phyloP scores from a whole-genome alignment of 2,113 vertebrate genomes.

The Podocnemis expansa region DNA sequence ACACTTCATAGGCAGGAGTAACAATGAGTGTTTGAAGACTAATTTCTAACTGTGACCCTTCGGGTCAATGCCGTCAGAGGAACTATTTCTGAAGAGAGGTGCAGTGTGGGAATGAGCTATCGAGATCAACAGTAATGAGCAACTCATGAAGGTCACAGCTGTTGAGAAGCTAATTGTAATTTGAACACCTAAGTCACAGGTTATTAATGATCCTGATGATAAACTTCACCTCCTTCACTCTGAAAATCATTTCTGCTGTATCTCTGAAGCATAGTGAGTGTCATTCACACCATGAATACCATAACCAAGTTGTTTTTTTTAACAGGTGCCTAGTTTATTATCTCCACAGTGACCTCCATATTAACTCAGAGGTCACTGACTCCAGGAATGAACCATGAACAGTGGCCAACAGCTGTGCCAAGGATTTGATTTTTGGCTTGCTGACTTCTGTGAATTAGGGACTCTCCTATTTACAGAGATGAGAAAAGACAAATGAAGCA shows the following conservation, averaged over 20 bases:
- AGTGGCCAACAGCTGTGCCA: neutral
- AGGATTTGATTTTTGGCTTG: neutral
- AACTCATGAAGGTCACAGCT: slow-evolving; percentile 64
- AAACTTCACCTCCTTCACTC: slow-evolving; percentile 17
- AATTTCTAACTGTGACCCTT: slow-evolving; percentile 18
- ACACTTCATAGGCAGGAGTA: neutral
- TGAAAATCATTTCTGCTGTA: slow-evolving; percentile 9
- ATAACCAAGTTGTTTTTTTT: neutral
- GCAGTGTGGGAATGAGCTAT: slow-evolving; percentile 1
- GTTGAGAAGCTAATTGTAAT: slow-evolving; percentile 65
- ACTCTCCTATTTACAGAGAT: neutral
- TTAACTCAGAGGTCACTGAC: slow-evolving; percentile 15
- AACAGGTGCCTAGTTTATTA: neutral
- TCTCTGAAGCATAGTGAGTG: slow-evolving; percentile 30
- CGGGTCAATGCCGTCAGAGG: slow-evolving; percentile 48
- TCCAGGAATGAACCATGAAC: neutral
- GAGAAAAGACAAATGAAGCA: slow-evolving; percentile 19
- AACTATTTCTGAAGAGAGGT: slow-evolving; percentile 53
- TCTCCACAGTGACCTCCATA: slow-evolving; percentile 14
- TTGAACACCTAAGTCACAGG: slow-evolving; percentile 43
- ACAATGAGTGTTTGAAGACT: neutral
- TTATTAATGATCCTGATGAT: slow-evolving; percentile 67
- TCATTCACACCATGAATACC: neutral
- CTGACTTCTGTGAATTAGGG: neutral
- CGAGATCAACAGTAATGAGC: slow-evolving; percentile 6